Evolutionary conservation across 2,888 invertebrate species (phyloP), one percentile per base, ranked within the genome.

Genomic region (Pseudococcus jackbeardsleyi): DNA sequence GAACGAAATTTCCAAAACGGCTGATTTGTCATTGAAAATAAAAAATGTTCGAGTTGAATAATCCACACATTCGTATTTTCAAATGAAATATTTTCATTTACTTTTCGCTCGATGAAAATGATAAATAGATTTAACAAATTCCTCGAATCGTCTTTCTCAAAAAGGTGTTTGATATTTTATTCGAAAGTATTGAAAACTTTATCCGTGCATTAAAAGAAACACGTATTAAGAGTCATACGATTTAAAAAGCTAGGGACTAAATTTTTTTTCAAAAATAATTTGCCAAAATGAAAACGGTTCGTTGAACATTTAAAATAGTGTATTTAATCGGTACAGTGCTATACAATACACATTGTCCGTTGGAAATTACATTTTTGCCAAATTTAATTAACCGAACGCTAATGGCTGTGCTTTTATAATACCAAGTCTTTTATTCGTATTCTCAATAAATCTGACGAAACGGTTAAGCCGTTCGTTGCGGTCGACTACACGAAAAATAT

Each of bases 321-420:
- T 50, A 15, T 15, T 50, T 15, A 50, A 42, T 9, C 42, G 42
- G 5, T 42, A 42, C 42, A 8, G 42, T 11, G 50, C 12, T 15
- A 12, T 15, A 12, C 12, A 50, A 15, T 50, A 50, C 50, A 12
- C 4, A 50, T 50, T 64, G 64, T 64, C 64, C 64, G 19, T 19
- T 64, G 8, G 19, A 64, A 22, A 64, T 64, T 64, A 64, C 17
- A 19, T 64, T 19, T 42, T 42, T 42, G 2, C 9, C 9, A 22
- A 64, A 64, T 64, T 64, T 64, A 64, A 64, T 64, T 64, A 64
- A n/a, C 19, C 64, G 64, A 22, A 64, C 19, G 64, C 19, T 64
- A 64, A 64, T 50, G 15, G 50, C n/a, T 64, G 64, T 8, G 42
- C 42, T 42, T 42, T 42, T 42, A 42, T 42, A 42, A 42, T 42